Evolutionary conservation across 2,888 invertebrate genomes (phyloP), one percentile per base, ranked within the genome.

Genomic region (Drosophila neutralis): DNA sequence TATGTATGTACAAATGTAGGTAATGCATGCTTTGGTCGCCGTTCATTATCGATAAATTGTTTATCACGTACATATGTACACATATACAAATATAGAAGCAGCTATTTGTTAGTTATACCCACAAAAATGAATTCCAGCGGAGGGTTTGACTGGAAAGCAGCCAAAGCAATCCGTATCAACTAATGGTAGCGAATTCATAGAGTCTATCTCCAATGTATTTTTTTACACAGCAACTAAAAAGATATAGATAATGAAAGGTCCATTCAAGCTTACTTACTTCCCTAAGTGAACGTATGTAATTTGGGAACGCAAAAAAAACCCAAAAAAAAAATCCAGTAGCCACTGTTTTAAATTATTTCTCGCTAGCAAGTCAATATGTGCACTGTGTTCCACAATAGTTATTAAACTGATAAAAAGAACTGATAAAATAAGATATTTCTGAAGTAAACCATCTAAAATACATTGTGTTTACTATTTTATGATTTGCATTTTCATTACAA

Each of bases 131-230:
- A 27, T 65, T 65, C 40, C 65, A 64, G 38, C 31, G 8, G 45
- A 38, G n/a, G 21, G 4, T 64, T 64, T 13, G 38, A 36, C 31
- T 65, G 64, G 64, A 65, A 63, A 31, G 11, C 15, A 15, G 8
- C 2, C 36, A 36, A 60, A 13, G 21, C 21, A 59, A 48, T 63
- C 13, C 1, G 31, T 24, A 45, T 33, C 29, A 64, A 48, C 10
- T 29, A 48, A 62, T 62, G 31, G 8, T 31, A 64, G 21, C n/a
- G n/a, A 49, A 21, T 31, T 33, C 0, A 35, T 31, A 18, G 3
- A 35, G n/a, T 11, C 10, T 4, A 13, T 24, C 31, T 21, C 13
- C 27, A 49, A n/a, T 35, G n/a, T 24, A 8, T 15, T 27, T 53
- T 60, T 8, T 29, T 21, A 29, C 27, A 36, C 13, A 38, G n/a